Evolutionary conservation across 2,888 invertebrate species (phyloP), one percentile per base, ranked within the genome.

Genomic region (Poecilus cupreus): DNA sequence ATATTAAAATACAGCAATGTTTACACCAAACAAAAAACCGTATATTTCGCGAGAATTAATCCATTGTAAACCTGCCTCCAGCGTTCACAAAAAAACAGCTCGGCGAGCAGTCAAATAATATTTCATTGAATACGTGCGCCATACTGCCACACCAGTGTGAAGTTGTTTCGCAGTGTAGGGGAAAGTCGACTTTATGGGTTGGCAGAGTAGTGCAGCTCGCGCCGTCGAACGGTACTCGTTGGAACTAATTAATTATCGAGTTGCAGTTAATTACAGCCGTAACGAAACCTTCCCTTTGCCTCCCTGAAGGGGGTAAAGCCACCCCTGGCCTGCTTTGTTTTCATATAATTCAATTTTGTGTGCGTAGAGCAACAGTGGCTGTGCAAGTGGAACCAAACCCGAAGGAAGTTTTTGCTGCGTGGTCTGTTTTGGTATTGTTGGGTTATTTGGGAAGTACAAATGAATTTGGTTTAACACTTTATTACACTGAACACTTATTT

Each of bases 211-310:
- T 64, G 11, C 49, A 54, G 72, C 70, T 24, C 84, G 86, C 85
- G 86, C 84, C 87, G 86, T 86, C 87, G 86, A 87, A 86, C 88
- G 87, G 87, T 85, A 86, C 87, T 88, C 86, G 87, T 87, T 88
- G 88, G 87, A 88, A 88, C 88, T 88, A 88, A 88, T 88, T 88
- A 88, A 88, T 88, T 88, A 88, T 88, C 88, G 88, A 88, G 88
- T 87, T 87, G 87, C 85, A 88, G 88, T 88, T 88, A 88, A 88
- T 88, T 88, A 88, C 88, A 86, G 85, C 85, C 87, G 87, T 87
- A 87, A 87, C 87, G 86, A 87, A 85, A 68, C 83, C 83, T 83
- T 83, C 85, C 46, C 78, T 57, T 74, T 43, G 3, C 72, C 72
- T 46, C 72, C 2, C 16, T 32, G 39, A n/a, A 10, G 39, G n/a